These are phyloP conservation scores for Bombus waltoni DNA, from an alignment of 1,140 invertebrate species.

Conservation along the genomic window DNA sequence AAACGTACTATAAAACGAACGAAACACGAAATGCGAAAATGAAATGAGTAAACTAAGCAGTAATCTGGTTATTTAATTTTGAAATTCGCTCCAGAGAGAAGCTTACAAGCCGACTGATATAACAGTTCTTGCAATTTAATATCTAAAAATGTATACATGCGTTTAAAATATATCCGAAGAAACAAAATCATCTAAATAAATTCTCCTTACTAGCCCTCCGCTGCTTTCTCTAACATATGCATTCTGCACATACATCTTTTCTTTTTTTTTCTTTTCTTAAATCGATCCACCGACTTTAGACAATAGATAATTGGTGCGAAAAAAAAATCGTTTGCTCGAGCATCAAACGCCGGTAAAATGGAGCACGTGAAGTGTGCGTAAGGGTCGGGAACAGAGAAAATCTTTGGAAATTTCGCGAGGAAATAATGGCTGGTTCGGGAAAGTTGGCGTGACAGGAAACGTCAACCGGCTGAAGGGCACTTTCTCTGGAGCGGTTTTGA, in stretches of 20 bases:
- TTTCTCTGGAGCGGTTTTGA: slow-evolving; percentile 57
- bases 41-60: not conserved
- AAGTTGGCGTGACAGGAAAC: slow-evolving; percentile 50
- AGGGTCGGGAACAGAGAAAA: not conserved
- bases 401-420: slow-evolving; percentile 22
- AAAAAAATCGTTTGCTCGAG: not conserved
- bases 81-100: slow-evolving; percentile 16
- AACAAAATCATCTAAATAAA: too few relatives aligned
- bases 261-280: too few relatives aligned
- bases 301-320: too few relatives aligned
- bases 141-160: not conserved
- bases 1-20: too few relatives aligned
- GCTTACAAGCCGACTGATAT: not conserved
- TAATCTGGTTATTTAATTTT: not conserved
- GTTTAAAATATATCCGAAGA: too few relatives aligned
- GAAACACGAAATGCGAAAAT: too few relatives aligned
- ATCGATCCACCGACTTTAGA: too few relatives aligned
- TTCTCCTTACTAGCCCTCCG: too few relatives aligned
- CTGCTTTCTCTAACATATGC: too few relatives aligned
- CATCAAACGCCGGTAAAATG: not conserved
- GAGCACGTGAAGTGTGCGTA: not conserved
- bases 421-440: not conserved
- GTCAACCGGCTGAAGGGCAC: slow-evolving; percentile 45
- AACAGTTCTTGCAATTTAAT: not conserved
- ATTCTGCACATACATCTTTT: too few relatives aligned